Base-by-base conservation (phyloP, 2,888 invertebrate genomes). In the Drosophila mulleri region DNA sequence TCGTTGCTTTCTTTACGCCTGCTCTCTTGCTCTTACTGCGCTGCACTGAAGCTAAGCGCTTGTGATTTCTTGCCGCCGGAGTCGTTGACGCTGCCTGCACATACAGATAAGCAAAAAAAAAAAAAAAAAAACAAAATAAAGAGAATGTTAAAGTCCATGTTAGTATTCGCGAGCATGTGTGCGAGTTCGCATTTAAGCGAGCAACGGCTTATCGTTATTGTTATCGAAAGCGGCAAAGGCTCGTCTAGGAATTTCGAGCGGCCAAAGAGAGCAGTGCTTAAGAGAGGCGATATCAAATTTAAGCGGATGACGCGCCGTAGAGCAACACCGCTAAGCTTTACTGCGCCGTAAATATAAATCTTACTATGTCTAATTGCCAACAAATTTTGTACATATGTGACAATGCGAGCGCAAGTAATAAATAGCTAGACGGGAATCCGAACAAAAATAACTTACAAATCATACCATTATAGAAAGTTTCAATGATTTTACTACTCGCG, bases 1-100 rank as follows among this genome's bases (percentile, higher is more conserved):
- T 57, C 18, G 47, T 6, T 20, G 35, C 52, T 52, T 44, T 35
- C 39, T 50, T 53, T 62, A 12, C 75, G 75, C 75, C 79, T 64
- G 70, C 58, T 67, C 70, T 79, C 60, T 74, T 66, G 79, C 75
- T 74, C 75, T 74, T 77, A n/a, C 48, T 58, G 20, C 66, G 79
- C 57, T 74, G 70, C 60, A 77, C 75, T 77, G 79, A 70, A 41
- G 20, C 53, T 18, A 56, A 69, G 12, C 70, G 70, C 54, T 79
- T 75, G 53, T 64, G 48, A 61, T 44, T 62, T 59, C 59, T 44
- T 56, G 72, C 20, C 16, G 63, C 45, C 52, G 62, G 18, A 61
- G 54, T 62, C 61, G 76, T 59, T 66, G 67, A 42, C 68, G 68
- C 61, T 53, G 75, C 63, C 76, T 77, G 75, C 37, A 71, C 63